Base-by-base conservation (phyloP, 2,888 invertebrate species). In the Parthenolecanium corni region DNA sequence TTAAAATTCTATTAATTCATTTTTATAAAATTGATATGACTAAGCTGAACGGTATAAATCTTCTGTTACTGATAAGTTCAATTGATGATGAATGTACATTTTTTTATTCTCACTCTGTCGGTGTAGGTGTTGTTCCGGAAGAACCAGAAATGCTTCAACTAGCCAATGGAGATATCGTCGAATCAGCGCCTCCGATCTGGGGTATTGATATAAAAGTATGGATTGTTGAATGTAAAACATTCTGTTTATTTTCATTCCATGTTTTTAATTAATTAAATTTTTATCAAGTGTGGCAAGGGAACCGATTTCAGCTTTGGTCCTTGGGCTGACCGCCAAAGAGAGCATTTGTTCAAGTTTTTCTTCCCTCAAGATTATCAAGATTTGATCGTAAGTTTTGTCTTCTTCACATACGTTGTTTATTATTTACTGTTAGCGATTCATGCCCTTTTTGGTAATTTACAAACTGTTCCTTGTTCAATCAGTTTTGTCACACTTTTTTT, bases 241-340 rank as follows among this genome's bases (percentile, higher is more conserved):
- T 52, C 11, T 18, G 20, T 18, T 12, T 47, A 23, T 52, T 2
- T 52, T 21, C 24, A 23, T 52, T 52, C 23, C 23, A 23, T 23
- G 14, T 40, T 54, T n/a, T 12, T 11, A n/a, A n/a, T n/a, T n/a
- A 9, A 6, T n/a, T n/a, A n/a, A 12, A 36, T 31, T 18, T 36
- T 54, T 25, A 61, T 62, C 46, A 65, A 74, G 74, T 91, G 93
- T 72, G 89, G 93, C 0, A 94, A 93, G 75, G 94, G 91, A 67
- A 91, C 90, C 2, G 91, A 94, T 72, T 90, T 98, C 70, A 95
- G 94, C 74, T 98, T 97, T 72, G 97, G 97, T 0, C 97, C 97
- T 0, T 98, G 97, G 97, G 97, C 96, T 2, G 97, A 98, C 73
- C 80, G 95, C 56, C 97, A 98, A 73, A 81, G 97, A 67, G 95